phyloP scores from a whole-genome alignment of 64 coral and sea anemone genomes.

The Montipora capricornis region DNA sequence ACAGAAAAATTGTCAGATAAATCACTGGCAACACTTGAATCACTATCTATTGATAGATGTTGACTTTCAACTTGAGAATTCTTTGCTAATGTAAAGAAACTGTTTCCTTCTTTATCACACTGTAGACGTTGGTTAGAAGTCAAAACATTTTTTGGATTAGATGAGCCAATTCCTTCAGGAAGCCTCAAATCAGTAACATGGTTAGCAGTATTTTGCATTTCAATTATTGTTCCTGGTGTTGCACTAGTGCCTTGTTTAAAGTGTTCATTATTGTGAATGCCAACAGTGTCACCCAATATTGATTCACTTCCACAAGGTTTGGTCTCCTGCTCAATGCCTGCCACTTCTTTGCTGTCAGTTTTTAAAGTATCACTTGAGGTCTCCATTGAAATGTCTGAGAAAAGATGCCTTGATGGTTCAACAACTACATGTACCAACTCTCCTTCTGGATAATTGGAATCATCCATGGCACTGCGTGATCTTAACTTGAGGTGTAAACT shows the following conservation, averaged over 20 bases:
- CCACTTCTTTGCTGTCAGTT: neutral
- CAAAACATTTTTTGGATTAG: neutral
- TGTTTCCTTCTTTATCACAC: neutral
- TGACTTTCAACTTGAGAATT: neutral
- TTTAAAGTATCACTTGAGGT: neutral
- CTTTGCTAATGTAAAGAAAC: neutral
- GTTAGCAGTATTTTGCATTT: neutral
- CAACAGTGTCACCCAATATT: neutral
- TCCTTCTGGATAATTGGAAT: neutral
- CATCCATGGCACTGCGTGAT: neutral
- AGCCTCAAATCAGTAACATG: neutral
- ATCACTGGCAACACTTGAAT: slow-evolving; percentile 38
- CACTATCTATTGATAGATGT: neutral
- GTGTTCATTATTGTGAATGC: neutral
- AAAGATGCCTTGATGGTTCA: neutral
- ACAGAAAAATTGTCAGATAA: slow-evolving; percentile 34
- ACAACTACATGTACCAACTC: neutral
- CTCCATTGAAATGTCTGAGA: neutral
- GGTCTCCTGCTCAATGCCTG: neutral
- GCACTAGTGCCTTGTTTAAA: neutral
- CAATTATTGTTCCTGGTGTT: neutral
- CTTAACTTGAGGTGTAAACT: slow-evolving; percentile 76
- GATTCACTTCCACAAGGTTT: neutral
- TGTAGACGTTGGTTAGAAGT: neutral
- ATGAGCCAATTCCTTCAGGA: neutral